phyloP scores from a whole-genome alignment of 2,113 vertebrate genomes.

The Thalassarche chlororhynchos region DNA sequence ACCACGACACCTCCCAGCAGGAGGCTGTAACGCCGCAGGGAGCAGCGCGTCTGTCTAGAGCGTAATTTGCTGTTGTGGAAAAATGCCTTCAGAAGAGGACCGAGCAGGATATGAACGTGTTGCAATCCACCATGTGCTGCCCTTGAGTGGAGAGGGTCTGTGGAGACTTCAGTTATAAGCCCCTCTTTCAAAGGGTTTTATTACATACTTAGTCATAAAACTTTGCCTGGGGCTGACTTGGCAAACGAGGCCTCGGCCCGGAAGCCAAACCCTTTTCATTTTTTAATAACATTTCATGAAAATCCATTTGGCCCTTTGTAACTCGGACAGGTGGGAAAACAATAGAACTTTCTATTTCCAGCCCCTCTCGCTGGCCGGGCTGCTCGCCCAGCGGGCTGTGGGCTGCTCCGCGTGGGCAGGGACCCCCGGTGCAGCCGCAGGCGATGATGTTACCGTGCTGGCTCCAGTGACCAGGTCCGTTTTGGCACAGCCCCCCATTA shows the following conservation, averaged over 20 bases:
- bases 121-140: neutral
- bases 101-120: neutral
- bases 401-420: neutral
- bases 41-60: fast-evolving
- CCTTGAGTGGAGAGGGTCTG: neutral
- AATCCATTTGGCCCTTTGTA: conserved; percentile 64
- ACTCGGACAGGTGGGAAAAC: conserved; percentile 63
- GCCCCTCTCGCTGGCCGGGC: fast-evolving
- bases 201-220: conserved; percentile 57
- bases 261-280: conserved; percentile 59
- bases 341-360: neutral
- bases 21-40: neutral
- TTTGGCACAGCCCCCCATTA: fast-evolving
- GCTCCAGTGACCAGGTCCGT: neutral
- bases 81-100: neutral
- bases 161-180: neutral
- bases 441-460: neutral
- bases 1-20: neutral
- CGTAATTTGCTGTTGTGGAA: neutral
- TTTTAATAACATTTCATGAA: conserved; percentile 66
- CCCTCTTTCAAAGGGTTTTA: conserved; percentile 54
- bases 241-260: conserved; percentile 39
- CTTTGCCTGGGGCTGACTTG: conserved; percentile 55
- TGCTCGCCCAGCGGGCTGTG: neutral
- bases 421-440: neutral